phyloP scores from a whole-genome alignment of 2,888 invertebrate genomes.

The Heliconius aoede region DNA sequence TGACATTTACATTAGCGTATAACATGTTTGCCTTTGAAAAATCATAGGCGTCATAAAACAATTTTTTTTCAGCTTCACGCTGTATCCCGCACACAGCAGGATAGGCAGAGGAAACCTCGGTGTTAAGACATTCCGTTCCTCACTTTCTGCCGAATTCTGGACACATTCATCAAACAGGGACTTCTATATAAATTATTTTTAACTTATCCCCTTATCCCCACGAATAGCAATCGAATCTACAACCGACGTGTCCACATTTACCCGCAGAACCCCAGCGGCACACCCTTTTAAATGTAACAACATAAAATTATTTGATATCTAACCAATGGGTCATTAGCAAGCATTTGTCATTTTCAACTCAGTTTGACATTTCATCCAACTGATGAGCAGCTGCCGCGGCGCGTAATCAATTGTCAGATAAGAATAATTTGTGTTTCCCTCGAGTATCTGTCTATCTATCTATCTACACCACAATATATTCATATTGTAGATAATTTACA shows the following conservation, averaged over 20 bases:
- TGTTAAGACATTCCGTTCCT: too few species aligned
- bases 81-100: too few species aligned
- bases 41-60: too few species aligned
- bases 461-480: constrained; percentile 10
- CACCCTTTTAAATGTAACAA: background rate
- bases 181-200: too few species aligned
- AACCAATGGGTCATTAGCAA: constrained; percentile 45
- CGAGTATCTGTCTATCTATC: background rate
- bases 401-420: constrained; percentile 44
- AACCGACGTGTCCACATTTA: background rate
- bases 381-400: constrained; percentile 57
- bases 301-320: constrained; percentile 1
- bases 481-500: constrained; percentile 12
- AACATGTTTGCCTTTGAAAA: too few species aligned
- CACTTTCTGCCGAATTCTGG: too few species aligned
- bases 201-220: background rate
- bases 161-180: too few species aligned
- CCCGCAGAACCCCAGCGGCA: background rate
- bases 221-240: background rate
- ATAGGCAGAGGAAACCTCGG: too few species aligned
- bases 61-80: too few species aligned
- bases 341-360: constrained; percentile 49
- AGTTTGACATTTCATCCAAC: constrained; percentile 64
- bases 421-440: constrained; percentile 37
- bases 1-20: too few species aligned